Evolutionary conservation across 2,113 vertebrate species (phyloP), one percentile per base, ranked within the genome.

Genomic region (Anhinga anhinga): DNA sequence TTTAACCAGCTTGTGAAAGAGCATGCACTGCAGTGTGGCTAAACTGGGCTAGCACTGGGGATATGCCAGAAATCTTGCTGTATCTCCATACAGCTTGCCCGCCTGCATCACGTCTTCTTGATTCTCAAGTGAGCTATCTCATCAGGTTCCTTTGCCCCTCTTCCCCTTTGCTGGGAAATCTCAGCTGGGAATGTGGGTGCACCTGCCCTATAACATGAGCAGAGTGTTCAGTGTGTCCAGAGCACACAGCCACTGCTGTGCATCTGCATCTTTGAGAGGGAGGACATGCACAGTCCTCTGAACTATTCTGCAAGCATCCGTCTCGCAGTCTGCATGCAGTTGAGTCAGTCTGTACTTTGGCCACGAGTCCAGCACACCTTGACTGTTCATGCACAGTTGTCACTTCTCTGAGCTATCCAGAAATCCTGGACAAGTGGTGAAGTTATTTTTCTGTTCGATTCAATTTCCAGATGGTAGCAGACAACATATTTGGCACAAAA

Each of bases 201-300:
- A 11, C 0, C 0, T 61, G 17, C 12, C 19, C 19, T 45, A n/a
- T 34, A 58, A 71, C 10, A 3, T 1, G 7, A 55, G 5, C 0
- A 0, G 21, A 5, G 5, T 10, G 3, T 74, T 79, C n/a, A 12
- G 3, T 27, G 25, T 36, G 44, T 18, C n/a, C 47, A 82, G 32
- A 29, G 42, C 7, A 72, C 10, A 45, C 5, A 52, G 40, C 5
- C 65, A 40, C n/a, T 89, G 49, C 32, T 52, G 40, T 69, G 34
- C 6, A 32, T 21, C 58, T 77, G 49, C 45, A 36, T 10, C 17
- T 81, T 17, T 61, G 53, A 27, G 8, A 58, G 8, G 36, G 11
- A 47, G 9, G 30, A 29, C 10, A 1, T 4, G 9, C 9, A 32
- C 30, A 19, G 19, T 22, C 23, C 13, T 84, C 53, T 18, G 25